These are phyloP conservation scores for Pleuronectes platessa DNA, from an alignment of 2,113 vertebrate genomes.

Conservation along the genomic window DNA sequence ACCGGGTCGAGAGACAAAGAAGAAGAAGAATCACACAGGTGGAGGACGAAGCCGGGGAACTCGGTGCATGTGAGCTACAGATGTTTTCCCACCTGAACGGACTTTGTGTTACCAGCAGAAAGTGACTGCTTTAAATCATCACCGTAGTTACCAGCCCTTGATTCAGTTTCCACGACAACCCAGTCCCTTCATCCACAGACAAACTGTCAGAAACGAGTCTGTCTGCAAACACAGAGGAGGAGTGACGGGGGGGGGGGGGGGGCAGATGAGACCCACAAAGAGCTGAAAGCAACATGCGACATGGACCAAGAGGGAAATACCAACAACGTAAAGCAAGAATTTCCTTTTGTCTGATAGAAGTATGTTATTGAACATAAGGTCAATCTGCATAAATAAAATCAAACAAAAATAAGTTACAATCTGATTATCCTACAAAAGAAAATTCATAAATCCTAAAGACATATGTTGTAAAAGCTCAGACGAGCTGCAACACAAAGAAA, in stretches of 20 bases:
- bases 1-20: conserved; percentile 18
- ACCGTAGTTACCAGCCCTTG: conserved; percentile 65
- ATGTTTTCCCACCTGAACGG: conserved; percentile 19
- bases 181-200: conserved; percentile 63
- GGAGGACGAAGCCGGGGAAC: neutral
- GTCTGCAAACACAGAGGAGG: conserved; percentile 39
- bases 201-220: conserved; percentile 63
- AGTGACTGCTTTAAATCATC: conserved; percentile 53
- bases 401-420: no score
- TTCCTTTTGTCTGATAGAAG: neutral
- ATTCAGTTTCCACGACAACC: conserved; percentile 81
- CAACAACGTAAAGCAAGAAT: neutral
- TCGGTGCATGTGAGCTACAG: neutral
- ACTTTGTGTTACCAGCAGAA: conserved; percentile 47
- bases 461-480: no score
- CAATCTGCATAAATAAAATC: no score
- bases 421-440: no score
- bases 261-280: neutral
- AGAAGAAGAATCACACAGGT: neutral
- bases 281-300: neutral
- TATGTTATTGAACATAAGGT: no score
- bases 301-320: neutral
- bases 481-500: no score
- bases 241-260: neutral
- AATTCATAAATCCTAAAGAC: no score